phyloP scores from a whole-genome alignment of 2,888 invertebrate species.

The Belgica antarctica region DNA sequence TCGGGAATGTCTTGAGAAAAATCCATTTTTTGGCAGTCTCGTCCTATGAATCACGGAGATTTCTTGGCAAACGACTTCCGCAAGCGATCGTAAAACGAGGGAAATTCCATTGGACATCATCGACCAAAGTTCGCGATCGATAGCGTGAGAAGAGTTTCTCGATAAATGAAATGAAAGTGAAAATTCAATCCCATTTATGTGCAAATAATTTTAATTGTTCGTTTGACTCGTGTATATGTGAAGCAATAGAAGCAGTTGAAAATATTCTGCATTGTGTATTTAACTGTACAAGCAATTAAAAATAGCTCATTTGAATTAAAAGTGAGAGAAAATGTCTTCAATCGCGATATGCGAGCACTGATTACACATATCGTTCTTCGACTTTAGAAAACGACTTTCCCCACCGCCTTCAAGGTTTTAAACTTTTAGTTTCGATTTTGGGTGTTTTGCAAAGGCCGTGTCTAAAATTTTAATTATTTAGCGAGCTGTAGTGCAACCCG shows the following conservation, averaged over 20 bases:
- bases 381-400: not conserved
- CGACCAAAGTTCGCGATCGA: not conserved
- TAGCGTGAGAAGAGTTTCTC: not conserved
- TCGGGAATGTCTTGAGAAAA: not conserved
- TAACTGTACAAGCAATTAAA: not conserved
- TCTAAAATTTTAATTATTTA: too few relatives aligned
- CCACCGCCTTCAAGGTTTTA: not conserved
- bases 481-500: too few relatives aligned
- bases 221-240: not conserved
- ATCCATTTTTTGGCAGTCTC: not conserved
- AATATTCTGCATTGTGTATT: too few relatives aligned
- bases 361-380: conserved; percentile 9
- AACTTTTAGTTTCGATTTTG: not conserved
- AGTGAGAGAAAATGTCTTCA: not conserved
- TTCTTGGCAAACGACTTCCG: too few relatives aligned
- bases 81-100: not conserved
- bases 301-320: not conserved
- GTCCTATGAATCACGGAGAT: too few relatives aligned
- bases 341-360: not conserved
- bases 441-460: not conserved
- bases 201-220: conserved; percentile 13
- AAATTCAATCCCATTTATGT: not conserved
- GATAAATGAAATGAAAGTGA: conserved; percentile 2
- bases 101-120: not conserved
- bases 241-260: not conserved